Base-by-base conservation (phyloP, 2,113 vertebrate species). In the Psephotus haematonotus region DNA sequence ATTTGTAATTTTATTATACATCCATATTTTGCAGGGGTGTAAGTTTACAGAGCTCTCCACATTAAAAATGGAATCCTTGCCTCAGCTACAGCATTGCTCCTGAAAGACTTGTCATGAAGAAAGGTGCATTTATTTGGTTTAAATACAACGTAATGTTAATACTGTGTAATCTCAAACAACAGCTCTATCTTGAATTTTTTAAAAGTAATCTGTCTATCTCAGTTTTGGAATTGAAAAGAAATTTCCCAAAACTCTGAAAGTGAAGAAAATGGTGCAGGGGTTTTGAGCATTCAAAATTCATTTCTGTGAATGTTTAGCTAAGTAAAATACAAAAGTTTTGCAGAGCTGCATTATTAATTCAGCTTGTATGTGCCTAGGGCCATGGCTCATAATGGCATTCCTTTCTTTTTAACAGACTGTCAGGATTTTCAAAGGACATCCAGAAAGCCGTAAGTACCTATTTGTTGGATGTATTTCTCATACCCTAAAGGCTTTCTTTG, bases 391-490 rank as follows among this genome's bases (percentile, higher is more conserved):
- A 97, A 97, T 95, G 97, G 88, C 84, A 92, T 97, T 97, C 93
- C 94, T 95, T 96, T 95, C 95, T 92, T 96, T 96, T 96, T 93
- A 97, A 96, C 93, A 92, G 91, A 94, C 94, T 97, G 95, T 96
- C 95, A 94, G 69, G 95, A 96, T 95, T 95, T 97, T 96, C 96
- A 96, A 96, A 97, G 97, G 96, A 97, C 96, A 97, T 95, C 92
- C 93, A 91, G 93, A 94, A 96, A 97, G 87, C 84, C 80, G 3
- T 94, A 97, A 97, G 83, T 97, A 90, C 86, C 91, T 96, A 89
- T 96, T 97, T 96, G 90, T 88, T 96, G 96, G 90, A 96, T 93
- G 57, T 90, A 92, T 95, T 95, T 92, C 74, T 95, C 81, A 91
- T 97, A 88, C 90, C 92, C 93, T 90, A 65, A 97, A 95, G 94